A percentile compares a stretch with the other conserved stretches of the same genome.
Evolutionary conservation across 2,888 invertebrate genomes (phyloP).

Genomic region (Caenorhabditis plicata): DNA sequence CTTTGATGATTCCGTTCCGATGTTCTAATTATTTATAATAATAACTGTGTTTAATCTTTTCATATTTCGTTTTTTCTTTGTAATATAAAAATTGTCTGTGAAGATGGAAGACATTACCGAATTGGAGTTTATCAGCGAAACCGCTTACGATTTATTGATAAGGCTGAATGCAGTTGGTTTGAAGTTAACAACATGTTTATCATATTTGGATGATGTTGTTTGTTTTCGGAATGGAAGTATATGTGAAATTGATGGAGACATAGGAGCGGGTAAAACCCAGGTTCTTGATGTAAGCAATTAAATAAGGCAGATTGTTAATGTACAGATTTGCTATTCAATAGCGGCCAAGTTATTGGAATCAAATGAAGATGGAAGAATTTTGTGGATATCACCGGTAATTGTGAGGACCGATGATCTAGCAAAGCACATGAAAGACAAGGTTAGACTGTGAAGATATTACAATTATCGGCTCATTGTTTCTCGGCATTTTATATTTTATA

Average conservation of each 20-base stretch:
- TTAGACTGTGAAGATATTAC: too few relatives aligned
- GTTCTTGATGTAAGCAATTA: slow-evolving; percentile 2
- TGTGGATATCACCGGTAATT: slow-evolving; percentile 18
- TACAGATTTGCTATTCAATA: slow-evolving; percentile 40
- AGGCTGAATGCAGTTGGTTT: slow-evolving; percentile 15
- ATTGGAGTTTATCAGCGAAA: slow-evolving; percentile 13
- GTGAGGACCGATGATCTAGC: slow-evolving; percentile 16
- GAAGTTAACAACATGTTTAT: slow-evolving; percentile 4
- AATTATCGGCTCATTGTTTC: too few relatives aligned
- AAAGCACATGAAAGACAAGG: background rate
- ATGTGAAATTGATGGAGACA: slow-evolving; percentile 36
- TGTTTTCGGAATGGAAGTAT: slow-evolving; percentile 15
- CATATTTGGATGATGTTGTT: slow-evolving; percentile 10
- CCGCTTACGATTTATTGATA: slow-evolving; percentile 28
- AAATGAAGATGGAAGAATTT: slow-evolving; percentile 4
- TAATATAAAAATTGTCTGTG: background rate
- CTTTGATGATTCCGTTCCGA: too few relatives aligned
- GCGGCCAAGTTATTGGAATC: slow-evolving; percentile 21
- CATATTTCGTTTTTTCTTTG: slow-evolving; percentile 2
- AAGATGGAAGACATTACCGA: background rate
- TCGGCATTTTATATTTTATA: too few relatives aligned
- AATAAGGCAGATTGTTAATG: background rate
- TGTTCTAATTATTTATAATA: too few relatives aligned
- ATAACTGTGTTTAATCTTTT: too few relatives aligned
- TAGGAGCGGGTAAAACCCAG: slow-evolving; percentile 40